Evolutionary conservation across 1,140 invertebrate species (phyloP).

Genomic region (Platyscapa corneri): DNA sequence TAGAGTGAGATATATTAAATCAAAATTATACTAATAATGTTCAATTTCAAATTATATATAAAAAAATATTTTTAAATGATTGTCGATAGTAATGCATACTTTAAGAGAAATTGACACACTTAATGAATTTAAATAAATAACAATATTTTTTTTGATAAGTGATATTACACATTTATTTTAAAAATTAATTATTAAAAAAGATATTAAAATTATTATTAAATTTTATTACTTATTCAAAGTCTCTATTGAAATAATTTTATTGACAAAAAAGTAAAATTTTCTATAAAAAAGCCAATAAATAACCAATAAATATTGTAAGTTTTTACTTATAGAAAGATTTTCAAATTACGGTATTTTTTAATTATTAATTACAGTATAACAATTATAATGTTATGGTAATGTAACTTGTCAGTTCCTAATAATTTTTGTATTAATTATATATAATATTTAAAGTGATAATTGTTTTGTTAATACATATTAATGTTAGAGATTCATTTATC

Average conservation of each 20-base stretch:
- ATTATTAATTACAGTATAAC: too few species aligned
- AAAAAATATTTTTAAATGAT: neutral
- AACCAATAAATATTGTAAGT: too few species aligned
- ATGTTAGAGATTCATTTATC: too few species aligned
- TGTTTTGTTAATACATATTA: too few species aligned
- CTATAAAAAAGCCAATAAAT: too few species aligned
- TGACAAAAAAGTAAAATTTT: neutral
- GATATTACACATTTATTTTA: neutral
- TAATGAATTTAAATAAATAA: neutral
- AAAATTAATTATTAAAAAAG: neutral
- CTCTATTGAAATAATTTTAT: neutral
- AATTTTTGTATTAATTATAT: neutral
- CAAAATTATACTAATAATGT: neutral
- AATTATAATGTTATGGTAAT: neutral
- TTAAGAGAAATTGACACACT: neutral
- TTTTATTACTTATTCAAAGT: too few species aligned
- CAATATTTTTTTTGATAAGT: neutral
- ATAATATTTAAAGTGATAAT: too few species aligned
- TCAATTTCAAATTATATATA: neutral
- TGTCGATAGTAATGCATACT: neutral
- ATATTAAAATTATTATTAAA: too few species aligned
- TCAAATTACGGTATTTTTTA: neutral
- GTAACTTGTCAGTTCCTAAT: neutral
- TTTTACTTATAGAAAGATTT: too few species aligned
- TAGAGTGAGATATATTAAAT: slow-evolving; percentile 59